Evolutionary conservation across 2,113 vertebrate species (phyloP), one percentile per base, ranked within the genome.

Genomic region (Forbesichthys agassizii): DNA sequence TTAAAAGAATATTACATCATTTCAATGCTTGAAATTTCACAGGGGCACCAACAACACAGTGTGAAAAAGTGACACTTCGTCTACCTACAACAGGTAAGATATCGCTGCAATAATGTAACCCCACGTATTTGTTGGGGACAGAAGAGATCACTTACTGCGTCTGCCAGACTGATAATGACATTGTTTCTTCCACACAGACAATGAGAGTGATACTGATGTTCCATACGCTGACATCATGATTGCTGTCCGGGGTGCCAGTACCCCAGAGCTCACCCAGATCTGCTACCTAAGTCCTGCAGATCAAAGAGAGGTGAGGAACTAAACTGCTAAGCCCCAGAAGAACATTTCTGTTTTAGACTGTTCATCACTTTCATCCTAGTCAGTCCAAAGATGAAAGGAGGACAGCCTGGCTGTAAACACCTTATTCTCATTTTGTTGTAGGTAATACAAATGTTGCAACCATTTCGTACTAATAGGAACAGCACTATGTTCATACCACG

Each of bases 151-250:
- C 16, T 27, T 5, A 57, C 55, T 52, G 1, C 5, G 46, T 61
- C 0, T 57, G 47, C 36, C 3, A 14, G 33, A 3, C 33, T 27
- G n/a, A 12, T 63, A 4, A 12, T 47, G 16, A 20, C 48, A 13
- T 71, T 68, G 36, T 69, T 48, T 27, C 1, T 57, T 59, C n/a
- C 33, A 42, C 18, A 16, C 71, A 93, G 93, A 92, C 46, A 73
- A 71, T 36, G 88, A 90, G 69, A 90, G 88, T 18, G 89, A 91
- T 72, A 84, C 85, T n/a, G 93, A 94, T 72, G 92, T 94, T 55
- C 90, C 92, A 16, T 94, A 94, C 54, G 93, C 93, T 56, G 93
- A 94, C 77, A 94, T 93, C 47, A 86, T 92, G 75, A 94, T 94
- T 68, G 88, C 91, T 3, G 80, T 92, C 12, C 84, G 91, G 75